Evolutionary conservation across 2,888 invertebrate genomes (phyloP).

Genomic region (Oscheius onirici): DNA sequence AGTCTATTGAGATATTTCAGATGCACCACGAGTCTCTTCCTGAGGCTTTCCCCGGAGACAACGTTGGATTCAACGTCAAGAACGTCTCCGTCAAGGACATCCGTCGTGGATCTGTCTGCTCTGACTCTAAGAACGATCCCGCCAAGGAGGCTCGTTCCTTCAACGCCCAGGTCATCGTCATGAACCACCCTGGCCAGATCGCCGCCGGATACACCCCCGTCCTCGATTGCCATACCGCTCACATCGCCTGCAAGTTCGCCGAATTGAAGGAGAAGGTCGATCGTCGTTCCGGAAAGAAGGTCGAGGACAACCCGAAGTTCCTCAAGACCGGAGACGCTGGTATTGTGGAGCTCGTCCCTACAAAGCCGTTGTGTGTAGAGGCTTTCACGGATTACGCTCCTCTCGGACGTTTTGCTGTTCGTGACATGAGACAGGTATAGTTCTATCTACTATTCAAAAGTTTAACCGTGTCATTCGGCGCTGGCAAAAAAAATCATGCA

Average conservation of each 20-base stretch:
- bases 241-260: slow-evolving; percentile 99
- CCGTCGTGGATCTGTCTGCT: slow-evolving; percentile 97
- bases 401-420: slow-evolving; percentile 93
- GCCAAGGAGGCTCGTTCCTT: slow-evolving; percentile 93
- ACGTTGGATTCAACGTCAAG: slow-evolving; percentile 99
- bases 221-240: slow-evolving; percentile 99
- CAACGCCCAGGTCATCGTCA: slow-evolving; percentile 84
- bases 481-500: too few relatives aligned
- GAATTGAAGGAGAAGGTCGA: slow-evolving; percentile 96
- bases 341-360: slow-evolving; percentile 89
- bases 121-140: slow-evolving; percentile 95
- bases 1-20: too few relatives aligned
- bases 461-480: too few relatives aligned
- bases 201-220: slow-evolving; percentile 98
- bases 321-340: slow-evolving; percentile 97
- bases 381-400: slow-evolving; percentile 98
- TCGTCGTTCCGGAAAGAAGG: slow-evolving; percentile 88
- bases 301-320: slow-evolving; percentile 76
- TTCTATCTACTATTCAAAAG: too few relatives aligned
- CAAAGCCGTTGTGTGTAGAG: slow-evolving; percentile 98
- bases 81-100: slow-evolving; percentile 99
- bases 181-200: slow-evolving; percentile 82
- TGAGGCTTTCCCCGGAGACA: slow-evolving; percentile 83
- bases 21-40: slow-evolving; percentile 99
- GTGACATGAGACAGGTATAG: slow-evolving; percentile 88